Conservation (phyloP, 2,797 vertebrate genomes). For the Cossypha heuglini region DNA sequence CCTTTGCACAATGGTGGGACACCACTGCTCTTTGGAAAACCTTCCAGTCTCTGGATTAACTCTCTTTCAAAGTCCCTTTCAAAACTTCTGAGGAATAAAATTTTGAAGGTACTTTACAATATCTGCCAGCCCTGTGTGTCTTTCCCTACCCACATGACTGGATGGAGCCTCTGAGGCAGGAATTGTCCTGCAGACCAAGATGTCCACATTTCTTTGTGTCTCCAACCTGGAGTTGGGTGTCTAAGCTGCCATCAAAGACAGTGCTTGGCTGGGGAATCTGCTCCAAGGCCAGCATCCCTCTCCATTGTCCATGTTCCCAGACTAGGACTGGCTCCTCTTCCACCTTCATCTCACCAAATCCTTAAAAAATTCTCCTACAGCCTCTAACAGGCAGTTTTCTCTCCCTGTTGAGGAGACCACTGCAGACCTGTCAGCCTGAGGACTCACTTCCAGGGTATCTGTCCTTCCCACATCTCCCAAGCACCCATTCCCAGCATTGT, state of each 20-base stretch:
- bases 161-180: background rate
- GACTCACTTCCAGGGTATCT: background rate
- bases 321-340: background rate
- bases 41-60: background rate
- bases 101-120: background rate
- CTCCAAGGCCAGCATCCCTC: background rate
- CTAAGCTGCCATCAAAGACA: background rate
- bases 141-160: background rate
- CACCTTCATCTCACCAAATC: background rate
- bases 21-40: background rate
- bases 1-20: background rate
- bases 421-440: background rate
- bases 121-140: background rate
- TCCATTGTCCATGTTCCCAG: background rate
- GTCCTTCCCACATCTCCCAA: background rate
- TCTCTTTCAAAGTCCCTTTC: background rate
- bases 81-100: background rate
- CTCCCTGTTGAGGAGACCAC: fast-evolving
- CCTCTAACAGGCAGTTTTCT: background rate
- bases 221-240: fast-evolving
- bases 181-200: background rate
- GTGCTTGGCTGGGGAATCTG: background rate
- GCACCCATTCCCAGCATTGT: background rate
- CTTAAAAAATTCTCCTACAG: background rate
- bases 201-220: background rate